Base-by-base conservation (phyloP, 2,113 vertebrate species). In the Lota lota region DNA sequence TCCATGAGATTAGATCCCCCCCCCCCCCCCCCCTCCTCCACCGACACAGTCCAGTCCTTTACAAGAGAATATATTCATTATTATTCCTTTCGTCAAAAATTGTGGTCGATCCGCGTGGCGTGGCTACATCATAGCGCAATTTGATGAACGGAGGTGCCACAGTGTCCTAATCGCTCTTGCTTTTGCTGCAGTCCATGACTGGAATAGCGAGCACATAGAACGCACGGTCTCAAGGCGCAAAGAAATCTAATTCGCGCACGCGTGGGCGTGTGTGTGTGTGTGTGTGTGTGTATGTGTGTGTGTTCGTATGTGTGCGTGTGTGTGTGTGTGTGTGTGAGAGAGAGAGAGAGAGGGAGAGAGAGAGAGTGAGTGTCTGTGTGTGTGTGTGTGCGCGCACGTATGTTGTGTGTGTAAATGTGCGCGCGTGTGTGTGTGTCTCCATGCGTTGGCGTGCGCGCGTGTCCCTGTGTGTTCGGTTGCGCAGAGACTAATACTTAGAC, bases 171-270 rank as follows among this genome's bases (percentile, higher is more conserved):
- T 66, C 75, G 75, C 68, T 73, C 83, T 76, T 62, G 69, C 54
- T 70, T 74, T 75, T 76, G 68, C 81, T 80, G 83, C 81, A 83
- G 83, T 83, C 81, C 85, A 85, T 83, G 84, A 83, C 81, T 87
- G 64, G 83, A 86, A 86, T 80, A 74, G 82, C 75, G 85, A 86
- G 79, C 86, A 75, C 80, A 79, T 51, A 78, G 74, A 73, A 75
- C 77, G 78, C 84, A 67, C 75, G 61, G 73, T 70, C 76, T 77
- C 69, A 69, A 59, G 61, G 60, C 67, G 75, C 79, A 28, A 73
- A 10, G 47, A 64, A 68, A 76, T 64, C 69, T 60, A 50, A 47
- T 61, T 5, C 28, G 60, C 12, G 61, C 28, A 18, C 28, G 24
- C n/a, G 24, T 7, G 24, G 17, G 61, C 28, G 56, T 18, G 56